phyloP scores from a whole-genome alignment of 2,888 invertebrate genomes.

The Lathronympha strigana region DNA sequence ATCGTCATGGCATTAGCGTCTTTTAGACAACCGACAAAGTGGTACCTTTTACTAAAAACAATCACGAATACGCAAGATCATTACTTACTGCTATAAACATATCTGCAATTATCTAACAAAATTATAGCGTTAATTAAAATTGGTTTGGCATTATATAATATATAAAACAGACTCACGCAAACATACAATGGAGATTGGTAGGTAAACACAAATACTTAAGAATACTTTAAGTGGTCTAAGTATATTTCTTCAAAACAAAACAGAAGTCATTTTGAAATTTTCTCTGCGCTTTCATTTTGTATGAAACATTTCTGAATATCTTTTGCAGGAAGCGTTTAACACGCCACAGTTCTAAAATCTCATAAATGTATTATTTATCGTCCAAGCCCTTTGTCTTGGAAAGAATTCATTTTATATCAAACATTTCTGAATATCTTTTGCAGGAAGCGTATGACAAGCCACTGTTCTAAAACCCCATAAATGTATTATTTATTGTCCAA shows the following conservation, averaged over 20 bases:
- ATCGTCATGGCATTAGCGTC: too few species aligned
- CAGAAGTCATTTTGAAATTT: background rate
- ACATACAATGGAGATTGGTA: background rate
- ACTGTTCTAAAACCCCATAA: constrained; percentile 26
- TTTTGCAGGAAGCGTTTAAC: background rate
- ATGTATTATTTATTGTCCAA: constrained; percentile 55
- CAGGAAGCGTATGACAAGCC: constrained; percentile 5
- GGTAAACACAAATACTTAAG: background rate
- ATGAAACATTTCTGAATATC: background rate
- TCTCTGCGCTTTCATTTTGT: background rate
- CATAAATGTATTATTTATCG: constrained; percentile 56
- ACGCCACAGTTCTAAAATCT: constrained; percentile 1
- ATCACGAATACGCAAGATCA: too few species aligned
- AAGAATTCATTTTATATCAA: too few species aligned
- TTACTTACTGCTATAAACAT: too few species aligned
- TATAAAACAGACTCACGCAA: background rate
- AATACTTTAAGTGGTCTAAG: background rate
- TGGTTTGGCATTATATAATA: background rate
- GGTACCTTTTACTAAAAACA: too few species aligned
- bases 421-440: constrained; percentile 1
- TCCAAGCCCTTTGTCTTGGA: constrained; percentile 49
- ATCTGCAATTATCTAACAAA: background rate
- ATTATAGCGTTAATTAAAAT: background rate
- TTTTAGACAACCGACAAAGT: too few species aligned
- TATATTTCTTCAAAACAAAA: background rate